Evolutionary conservation across 2,888 invertebrate species (phyloP).

Genomic region (Yponomeuta plumbellus): DNA sequence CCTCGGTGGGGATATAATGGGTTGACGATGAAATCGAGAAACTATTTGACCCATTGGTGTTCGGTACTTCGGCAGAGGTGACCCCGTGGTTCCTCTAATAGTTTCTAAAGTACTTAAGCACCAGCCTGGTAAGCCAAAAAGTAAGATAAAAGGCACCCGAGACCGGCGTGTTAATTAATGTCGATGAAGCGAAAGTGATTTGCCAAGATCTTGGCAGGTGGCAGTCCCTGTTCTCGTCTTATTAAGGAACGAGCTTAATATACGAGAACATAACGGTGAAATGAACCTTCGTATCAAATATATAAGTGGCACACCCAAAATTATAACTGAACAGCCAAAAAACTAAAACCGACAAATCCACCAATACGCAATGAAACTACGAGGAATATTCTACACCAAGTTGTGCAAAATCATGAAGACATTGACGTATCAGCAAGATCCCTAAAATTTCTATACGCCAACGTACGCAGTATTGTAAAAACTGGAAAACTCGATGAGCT

Average conservation of each 20-base stretch:
- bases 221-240: too few relatives aligned
- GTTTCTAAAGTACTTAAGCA: too few relatives aligned
- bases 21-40: too few relatives aligned
- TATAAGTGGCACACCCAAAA: conserved; percentile 6
- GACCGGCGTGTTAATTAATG: too few relatives aligned
- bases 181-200: too few relatives aligned
- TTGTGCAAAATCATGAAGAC: background rate
- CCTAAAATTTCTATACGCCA: conserved; percentile 1
- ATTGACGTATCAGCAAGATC: background rate
- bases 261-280: conserved; percentile 5
- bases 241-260: conserved; percentile 11
- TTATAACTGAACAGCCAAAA: conserved; percentile 3
- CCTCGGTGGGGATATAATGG: too few relatives aligned
- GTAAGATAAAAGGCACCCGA: too few relatives aligned
- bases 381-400: background rate
- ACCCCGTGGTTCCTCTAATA: too few relatives aligned
- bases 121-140: too few relatives aligned
- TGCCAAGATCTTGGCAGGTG: too few relatives aligned
- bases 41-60: too few relatives aligned
- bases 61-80: too few relatives aligned
- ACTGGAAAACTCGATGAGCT: background rate
- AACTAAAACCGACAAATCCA: background rate
- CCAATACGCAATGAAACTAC: background rate
- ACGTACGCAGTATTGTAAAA: conserved; percentile 4
- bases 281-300: background rate